A percentile compares a stretch with the other conserved stretches of the same genome.
Evolutionary conservation across 1,140 invertebrate species (phyloP).

Genomic region (Spodoptera litura): DNA sequence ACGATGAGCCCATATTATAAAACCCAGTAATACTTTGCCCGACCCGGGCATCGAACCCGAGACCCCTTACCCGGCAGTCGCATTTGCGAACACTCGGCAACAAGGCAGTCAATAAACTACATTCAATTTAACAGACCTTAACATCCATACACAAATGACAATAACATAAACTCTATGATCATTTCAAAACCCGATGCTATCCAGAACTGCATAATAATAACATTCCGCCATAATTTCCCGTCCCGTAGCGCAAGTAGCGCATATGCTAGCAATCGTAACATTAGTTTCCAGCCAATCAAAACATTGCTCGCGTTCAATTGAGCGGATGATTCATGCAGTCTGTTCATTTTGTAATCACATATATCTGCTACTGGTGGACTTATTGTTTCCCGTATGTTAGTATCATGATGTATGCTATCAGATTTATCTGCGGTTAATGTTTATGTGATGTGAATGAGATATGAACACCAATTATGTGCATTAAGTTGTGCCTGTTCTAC

Average conservation of each 20-base stretch:
- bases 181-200: not conserved
- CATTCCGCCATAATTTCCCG: not conserved
- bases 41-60: too few species aligned
- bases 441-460: not conserved
- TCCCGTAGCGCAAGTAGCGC: not conserved
- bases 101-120: too few species aligned
- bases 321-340: conserved; percentile 9
- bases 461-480: too few species aligned
- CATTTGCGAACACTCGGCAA: too few species aligned
- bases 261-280: not conserved
- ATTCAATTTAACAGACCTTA: too few species aligned
- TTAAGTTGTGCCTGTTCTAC: too few species aligned
- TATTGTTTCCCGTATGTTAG: not conserved
- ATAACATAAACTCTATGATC: not conserved
- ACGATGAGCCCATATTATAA: too few species aligned
- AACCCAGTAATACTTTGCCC: too few species aligned
- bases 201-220: not conserved
- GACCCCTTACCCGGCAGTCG: too few species aligned
- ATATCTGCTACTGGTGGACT: not conserved
- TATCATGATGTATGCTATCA: not conserved
- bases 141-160: too few species aligned
- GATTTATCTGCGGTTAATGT: not conserved
- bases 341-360: conserved; percentile 1
- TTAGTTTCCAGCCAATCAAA: conserved; percentile 8
- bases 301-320: not conserved